Percentiles rank a stretch among this genome's conserved stretches.
Conservation (phyloP, 2,888 invertebrate species). For the Drosophila melanocephala region DNA sequence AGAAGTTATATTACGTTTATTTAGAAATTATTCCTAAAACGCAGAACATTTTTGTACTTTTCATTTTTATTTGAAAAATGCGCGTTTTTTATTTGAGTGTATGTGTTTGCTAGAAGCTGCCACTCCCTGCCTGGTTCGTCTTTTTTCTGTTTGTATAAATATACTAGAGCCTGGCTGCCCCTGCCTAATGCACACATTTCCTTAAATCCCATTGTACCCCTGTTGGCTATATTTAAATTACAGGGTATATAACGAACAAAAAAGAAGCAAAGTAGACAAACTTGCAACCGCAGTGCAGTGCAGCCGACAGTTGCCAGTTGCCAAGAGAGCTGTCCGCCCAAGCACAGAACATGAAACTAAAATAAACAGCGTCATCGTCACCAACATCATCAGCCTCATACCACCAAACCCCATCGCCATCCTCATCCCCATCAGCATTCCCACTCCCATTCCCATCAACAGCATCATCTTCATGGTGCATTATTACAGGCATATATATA, state of each 20-base stretch:
- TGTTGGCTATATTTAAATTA: not conserved
- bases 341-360: constrained; percentile 70
- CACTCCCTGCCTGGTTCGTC: not conserved
- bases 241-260: constrained; percentile 9
- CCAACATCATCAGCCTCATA: constrained; percentile 14
- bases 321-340: constrained; percentile 66
- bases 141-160: not conserved
- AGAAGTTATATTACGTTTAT: not conserved
- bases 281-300: constrained; percentile 42
- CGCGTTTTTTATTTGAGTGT: not conserved
- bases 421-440: constrained; percentile 2
- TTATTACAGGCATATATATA: constrained; percentile 37
- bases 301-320: constrained; percentile 30
- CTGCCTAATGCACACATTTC: not conserved
- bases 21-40: not conserved
- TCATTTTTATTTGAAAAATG: too few species aligned
- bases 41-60: too few species aligned
- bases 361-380: constrained; percentile 66
- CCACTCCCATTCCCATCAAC: constrained; percentile 11
- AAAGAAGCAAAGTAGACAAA: not conserved
- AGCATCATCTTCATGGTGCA: constrained; percentile 33
- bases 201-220: constrained; percentile 1
- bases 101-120: not conserved
- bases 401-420: constrained; percentile 7
- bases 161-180: not conserved